These are phyloP conservation scores for Macrophya annulata DNA, from an alignment of 2,888 invertebrate species.

Conservation along the genomic window DNA sequence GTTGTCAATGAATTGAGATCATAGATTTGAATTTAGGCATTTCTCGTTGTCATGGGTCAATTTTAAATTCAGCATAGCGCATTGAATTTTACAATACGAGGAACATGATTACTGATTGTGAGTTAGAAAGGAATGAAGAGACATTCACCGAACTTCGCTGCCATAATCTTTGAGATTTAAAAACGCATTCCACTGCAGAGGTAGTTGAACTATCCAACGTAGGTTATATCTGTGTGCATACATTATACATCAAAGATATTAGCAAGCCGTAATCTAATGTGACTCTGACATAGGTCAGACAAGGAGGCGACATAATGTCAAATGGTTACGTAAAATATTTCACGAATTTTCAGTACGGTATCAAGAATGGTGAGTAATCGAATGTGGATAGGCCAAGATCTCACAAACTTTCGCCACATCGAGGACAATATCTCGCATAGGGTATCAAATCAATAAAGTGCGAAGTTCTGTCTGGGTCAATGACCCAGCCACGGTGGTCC, in stretches of 20 bases:
- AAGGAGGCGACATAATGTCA: constrained; percentile 75
- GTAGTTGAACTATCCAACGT: constrained; percentile 13
- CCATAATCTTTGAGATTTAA: neutral
- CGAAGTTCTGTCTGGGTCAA: constrained; percentile 71
- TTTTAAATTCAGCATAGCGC: neutral
- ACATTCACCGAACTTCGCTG: neutral
- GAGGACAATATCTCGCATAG: constrained; percentile 35
- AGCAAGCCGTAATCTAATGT: neutral
- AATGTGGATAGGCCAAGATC: constrained; percentile 23
- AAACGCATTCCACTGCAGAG: neutral
- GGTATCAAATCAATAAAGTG: constrained; percentile 66
- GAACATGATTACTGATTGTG: neutral
- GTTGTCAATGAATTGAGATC: neutral
- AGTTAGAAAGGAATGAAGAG: constrained; percentile 1
- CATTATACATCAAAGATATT: neutral
- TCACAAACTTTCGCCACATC: constrained; percentile 19
- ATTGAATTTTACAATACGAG: neutral
- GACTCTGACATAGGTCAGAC: constrained; percentile 70
- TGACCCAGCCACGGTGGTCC: constrained; percentile 49
- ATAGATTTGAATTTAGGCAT: neutral
- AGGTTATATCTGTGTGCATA: neutral
- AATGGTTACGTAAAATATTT: constrained; percentile 75
- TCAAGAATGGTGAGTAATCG: constrained; percentile 31
- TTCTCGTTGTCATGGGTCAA: neutral
- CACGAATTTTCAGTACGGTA: constrained; percentile 60